Conservation (phyloP, 2,888 invertebrate species). For the Coenonympha arcania region DNA sequence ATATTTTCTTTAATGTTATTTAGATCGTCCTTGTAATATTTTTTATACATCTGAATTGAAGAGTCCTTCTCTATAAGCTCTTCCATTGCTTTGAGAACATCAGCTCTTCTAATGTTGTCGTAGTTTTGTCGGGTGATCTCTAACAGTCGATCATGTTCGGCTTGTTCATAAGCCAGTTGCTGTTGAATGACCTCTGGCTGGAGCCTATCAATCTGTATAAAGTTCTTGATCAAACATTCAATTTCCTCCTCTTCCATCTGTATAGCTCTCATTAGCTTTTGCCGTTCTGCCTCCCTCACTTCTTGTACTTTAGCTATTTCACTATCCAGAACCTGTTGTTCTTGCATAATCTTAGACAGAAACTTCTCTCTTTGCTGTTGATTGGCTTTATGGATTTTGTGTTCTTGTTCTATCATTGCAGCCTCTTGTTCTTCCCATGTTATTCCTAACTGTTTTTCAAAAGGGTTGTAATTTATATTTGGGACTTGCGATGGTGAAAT, state of each 20-base stretch:
- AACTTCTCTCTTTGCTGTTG: constrained; percentile 78
- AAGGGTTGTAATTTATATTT: constrained; percentile 48
- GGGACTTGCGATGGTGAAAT: constrained; percentile 45
- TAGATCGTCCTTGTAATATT: constrained; percentile 77
- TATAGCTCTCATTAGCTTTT: constrained; percentile 75
- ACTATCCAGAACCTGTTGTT: constrained; percentile 78
- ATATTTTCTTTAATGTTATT: constrained; percentile 78
- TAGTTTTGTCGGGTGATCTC: constrained; percentile 74
- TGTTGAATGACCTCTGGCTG: constrained; percentile 76
- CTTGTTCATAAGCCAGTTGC: constrained; percentile 78
- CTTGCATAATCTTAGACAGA: constrained; percentile 65
- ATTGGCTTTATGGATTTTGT: constrained; percentile 76
- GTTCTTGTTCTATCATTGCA: constrained; percentile 76
- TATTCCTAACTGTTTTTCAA: constrained; percentile 43
- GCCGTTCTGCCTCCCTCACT: constrained; percentile 76
- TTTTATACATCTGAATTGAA: constrained; percentile 73
- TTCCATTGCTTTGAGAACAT: constrained; percentile 82
- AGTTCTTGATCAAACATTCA: constrained; percentile 75
- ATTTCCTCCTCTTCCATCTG: constrained; percentile 79
- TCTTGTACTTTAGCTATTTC: constrained; percentile 81
- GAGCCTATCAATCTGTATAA: constrained; percentile 75
- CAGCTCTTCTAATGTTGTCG: constrained; percentile 76
- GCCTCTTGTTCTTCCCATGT: constrained; percentile 78
- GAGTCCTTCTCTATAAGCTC: constrained; percentile 79
- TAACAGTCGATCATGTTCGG: constrained; percentile 78